phyloP scores from a whole-genome alignment of 2,797 vertebrate genomes.

The Hydrolagus colliei region DNA sequence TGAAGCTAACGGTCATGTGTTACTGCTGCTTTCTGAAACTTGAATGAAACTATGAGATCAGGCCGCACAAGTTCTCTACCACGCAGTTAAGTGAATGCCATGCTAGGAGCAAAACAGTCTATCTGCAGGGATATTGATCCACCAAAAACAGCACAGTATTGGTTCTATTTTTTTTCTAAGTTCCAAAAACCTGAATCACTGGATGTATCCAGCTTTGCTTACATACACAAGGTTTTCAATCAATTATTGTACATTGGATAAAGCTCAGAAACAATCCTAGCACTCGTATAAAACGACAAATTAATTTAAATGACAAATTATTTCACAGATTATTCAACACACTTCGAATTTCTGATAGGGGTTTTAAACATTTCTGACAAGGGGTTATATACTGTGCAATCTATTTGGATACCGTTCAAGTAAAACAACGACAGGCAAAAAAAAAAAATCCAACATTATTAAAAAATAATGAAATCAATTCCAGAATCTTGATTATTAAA shows the following conservation, averaged over 20 bases:
- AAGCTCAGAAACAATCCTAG: neutral
- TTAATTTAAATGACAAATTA: slow-evolving; percentile 4
- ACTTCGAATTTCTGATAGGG: neutral
- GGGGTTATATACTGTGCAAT: neutral
- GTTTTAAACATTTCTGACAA: neutral
- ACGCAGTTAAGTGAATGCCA: no score
- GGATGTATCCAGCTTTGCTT: neutral
- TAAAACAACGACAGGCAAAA: neutral
- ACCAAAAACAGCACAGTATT: slow-evolving; percentile 17
- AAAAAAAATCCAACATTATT: neutral
- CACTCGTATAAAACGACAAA: neutral
- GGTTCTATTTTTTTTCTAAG: slow-evolving; percentile 17
- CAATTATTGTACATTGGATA: neutral
- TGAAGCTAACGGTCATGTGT: neutral
- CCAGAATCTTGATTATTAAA: neutral
- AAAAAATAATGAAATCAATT: neutral
- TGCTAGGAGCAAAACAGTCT: neutral
- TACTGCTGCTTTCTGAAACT: no score
- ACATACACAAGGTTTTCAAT: neutral
- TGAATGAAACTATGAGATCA: no score
- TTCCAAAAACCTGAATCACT: slow-evolving; percentile 19
- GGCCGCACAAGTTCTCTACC: no score
- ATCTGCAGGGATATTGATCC: neutral
- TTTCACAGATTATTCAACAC: neutral
- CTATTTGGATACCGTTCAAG: neutral